Conservation (phyloP, 1,140 invertebrate genomes). For the Eriosoma lanigerum region DNA sequence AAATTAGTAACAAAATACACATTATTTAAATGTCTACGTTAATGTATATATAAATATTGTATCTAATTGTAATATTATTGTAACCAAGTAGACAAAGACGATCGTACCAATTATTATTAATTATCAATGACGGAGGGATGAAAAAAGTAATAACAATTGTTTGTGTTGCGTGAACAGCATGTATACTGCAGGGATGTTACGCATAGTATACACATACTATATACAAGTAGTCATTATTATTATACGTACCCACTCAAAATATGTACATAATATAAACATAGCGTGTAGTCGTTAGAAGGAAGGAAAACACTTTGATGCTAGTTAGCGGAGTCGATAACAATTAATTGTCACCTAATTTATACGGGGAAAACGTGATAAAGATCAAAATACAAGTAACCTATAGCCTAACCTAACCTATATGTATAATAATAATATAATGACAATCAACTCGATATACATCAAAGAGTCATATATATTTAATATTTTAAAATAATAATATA, state of each 20-base stretch:
- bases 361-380: not conserved
- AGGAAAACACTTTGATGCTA: not conserved
- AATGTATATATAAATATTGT: too few relatives aligned
- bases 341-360: conserved; percentile 34
- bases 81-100: too few relatives aligned
- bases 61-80: too few relatives aligned
- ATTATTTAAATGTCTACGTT: too few relatives aligned
- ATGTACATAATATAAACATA: conserved; percentile 13
- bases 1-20: too few relatives aligned
- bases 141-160: conserved; percentile 24
- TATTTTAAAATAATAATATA: too few relatives aligned
- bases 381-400: not conserved
- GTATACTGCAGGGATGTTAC: not conserved
- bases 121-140: not conserved
- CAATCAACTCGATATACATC: not conserved
- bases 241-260: not conserved
- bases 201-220: conserved; percentile 6
- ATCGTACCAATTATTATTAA: conserved; percentile 22
- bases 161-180: not conserved
- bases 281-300: not conserved
- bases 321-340: not conserved
- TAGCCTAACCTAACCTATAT: not conserved
- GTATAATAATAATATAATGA: too few relatives aligned
- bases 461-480: not conserved
- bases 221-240: not conserved